A percentile compares a stretch with the other conserved stretches of the same genome.
phyloP scores from a whole-genome alignment of 2,113 vertebrate species.

The Rutilus rutilus region DNA sequence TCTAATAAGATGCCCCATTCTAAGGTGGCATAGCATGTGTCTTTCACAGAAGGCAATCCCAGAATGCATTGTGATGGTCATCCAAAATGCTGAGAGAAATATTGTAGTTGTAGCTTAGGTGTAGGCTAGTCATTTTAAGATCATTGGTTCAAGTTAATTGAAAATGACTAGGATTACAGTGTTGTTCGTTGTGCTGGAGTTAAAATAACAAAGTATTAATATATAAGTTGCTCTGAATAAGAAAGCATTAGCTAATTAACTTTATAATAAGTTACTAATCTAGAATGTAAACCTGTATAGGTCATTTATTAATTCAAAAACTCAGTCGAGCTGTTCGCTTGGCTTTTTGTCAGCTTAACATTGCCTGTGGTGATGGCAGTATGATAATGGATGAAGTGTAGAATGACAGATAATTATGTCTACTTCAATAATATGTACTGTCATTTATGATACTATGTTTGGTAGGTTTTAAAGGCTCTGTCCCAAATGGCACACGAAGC shows the following conservation, averaged over 20 bases:
- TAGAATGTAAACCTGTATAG: neutral
- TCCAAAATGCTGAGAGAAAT: neutral
- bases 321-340: neutral
- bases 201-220: neutral
- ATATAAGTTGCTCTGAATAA: neutral
- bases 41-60: neutral
- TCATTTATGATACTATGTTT: conserved; percentile 6
- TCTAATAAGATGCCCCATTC: neutral
- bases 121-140: neutral
- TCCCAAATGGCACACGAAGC: neutral
- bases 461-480: neutral
- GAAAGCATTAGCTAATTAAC: neutral
- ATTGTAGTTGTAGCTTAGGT: neutral
- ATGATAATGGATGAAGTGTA: neutral
- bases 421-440: neutral
- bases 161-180: neutral
- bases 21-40: neutral
- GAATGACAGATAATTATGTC: neutral
- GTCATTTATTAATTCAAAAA: neutral
- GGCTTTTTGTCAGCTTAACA: neutral
- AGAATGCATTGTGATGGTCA: neutral
- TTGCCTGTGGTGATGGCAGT: neutral
- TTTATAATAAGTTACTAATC: neutral
- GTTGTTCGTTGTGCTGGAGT: neutral
- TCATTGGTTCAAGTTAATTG: neutral